A percentile compares a stretch with the other conserved stretches of the same genome.
phyloP scores from a whole-genome alignment of 2,113 vertebrate genomes.

The Lethenteron camtschaticum region DNA sequence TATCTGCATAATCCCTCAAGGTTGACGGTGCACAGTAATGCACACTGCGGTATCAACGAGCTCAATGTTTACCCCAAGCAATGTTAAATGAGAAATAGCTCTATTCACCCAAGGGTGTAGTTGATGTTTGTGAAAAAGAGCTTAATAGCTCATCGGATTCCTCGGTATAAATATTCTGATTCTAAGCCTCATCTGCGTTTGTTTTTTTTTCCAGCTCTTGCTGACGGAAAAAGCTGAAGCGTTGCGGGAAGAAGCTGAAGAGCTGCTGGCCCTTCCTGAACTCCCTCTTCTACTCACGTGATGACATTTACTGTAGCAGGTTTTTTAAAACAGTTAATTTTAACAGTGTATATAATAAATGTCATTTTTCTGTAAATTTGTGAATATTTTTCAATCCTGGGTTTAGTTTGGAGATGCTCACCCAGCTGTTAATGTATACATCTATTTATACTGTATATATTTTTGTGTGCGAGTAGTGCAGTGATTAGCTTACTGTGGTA shows the following conservation, averaged over 20 bases:
- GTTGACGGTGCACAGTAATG: conserved; percentile 7
- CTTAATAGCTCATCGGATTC: conserved; percentile 8
- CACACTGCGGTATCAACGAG: conserved; percentile 11
- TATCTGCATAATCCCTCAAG: neutral
- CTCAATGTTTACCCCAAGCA: conserved; percentile 12
- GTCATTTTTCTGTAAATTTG: no score
- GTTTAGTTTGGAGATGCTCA: no score
- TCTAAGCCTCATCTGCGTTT: neutral
- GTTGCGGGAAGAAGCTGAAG: conserved; percentile 62
- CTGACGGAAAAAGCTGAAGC: conserved; percentile 69
- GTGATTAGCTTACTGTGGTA: no score
- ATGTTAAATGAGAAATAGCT: conserved; percentile 15
- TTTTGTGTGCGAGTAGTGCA: no score
- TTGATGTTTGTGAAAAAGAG: conserved; percentile 9
- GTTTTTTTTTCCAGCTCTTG: conserved; percentile 47
- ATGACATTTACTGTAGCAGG: no score
- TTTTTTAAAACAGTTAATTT: no score
- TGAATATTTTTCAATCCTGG: no score
- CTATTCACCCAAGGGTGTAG: conserved; percentile 11
- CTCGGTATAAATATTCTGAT: neutral
- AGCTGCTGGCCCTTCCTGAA: conserved; percentile 37
- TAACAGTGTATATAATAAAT: no score
- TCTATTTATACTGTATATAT: no score
- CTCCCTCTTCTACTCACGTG: neutral
- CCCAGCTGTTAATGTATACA: no score